Evolutionary conservation across 1,140 invertebrate species (phyloP).

Genomic region (Dermatophagoides farinae): DNA sequence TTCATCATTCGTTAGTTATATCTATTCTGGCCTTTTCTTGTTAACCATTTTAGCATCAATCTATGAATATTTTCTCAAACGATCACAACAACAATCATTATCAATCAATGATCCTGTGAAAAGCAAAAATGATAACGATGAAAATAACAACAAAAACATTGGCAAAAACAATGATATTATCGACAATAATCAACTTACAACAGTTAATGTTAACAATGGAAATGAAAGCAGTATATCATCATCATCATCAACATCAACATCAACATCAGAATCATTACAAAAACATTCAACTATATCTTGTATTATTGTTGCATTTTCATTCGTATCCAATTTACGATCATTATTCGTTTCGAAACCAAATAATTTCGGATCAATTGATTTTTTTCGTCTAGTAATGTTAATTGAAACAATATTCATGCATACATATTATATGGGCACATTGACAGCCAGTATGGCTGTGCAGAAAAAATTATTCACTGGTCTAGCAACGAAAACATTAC

Average conservation of each 20-base stretch:
- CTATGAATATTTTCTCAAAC: neutral
- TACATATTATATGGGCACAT: neutral
- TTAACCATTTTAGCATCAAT: conserved; percentile 5
- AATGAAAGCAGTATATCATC: neutral
- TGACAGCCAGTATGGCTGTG: neutral
- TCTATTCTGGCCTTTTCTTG: neutral
- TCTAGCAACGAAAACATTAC: neutral
- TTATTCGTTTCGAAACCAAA: conserved; percentile 2
- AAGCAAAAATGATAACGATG: neutral
- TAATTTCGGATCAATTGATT: conserved; percentile 7
- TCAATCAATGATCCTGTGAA: neutral
- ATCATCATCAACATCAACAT: too few species aligned
- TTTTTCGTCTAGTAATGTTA: conserved; percentile 3
- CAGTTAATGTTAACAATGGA: neutral
- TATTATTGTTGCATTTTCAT: conserved; percentile 1
- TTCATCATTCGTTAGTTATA: neutral
- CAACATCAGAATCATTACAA: neutral
- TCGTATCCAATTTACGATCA: neutral
- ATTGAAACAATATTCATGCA: conserved; percentile 4
- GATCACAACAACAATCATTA: neutral
- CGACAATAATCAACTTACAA: neutral
- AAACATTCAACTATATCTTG: neutral
- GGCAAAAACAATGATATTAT: neutral
- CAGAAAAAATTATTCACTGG: neutral
- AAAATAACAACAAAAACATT: neutral